A percentile compares a stretch with the other conserved stretches of the same genome.
Conservation (phyloP, 1,140 invertebrate genomes). For the Phortica variegata region DNA sequence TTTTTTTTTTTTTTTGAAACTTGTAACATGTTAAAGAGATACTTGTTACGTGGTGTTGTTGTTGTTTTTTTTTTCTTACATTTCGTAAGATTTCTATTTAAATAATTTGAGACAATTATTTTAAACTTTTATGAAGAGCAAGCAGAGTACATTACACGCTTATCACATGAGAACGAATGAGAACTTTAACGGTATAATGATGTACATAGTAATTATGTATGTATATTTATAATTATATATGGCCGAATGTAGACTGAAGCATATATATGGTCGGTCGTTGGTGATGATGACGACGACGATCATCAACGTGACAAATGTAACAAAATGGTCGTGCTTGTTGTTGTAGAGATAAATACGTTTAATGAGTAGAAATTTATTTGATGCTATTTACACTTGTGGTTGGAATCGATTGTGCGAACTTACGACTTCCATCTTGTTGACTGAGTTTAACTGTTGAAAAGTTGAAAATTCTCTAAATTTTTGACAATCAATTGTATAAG, state of each 20-base stretch:
- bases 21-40: too few species aligned
- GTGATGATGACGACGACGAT: constrained; percentile 8
- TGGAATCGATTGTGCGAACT: constrained; percentile 13
- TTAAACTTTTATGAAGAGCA: constrained; percentile 32
- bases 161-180: constrained; percentile 41
- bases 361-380: constrained; percentile 45
- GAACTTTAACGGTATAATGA: constrained; percentile 5
- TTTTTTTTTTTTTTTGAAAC: neutral
- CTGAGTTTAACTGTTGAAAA: constrained; percentile 10
- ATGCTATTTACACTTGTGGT: constrained; percentile 47
- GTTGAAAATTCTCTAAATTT: neutral
- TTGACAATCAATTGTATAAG: neutral
- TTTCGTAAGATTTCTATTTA: constrained; percentile 12
- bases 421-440: constrained; percentile 19
- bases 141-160: constrained; percentile 31
- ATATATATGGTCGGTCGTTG: constrained; percentile 21
- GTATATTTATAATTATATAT: constrained; percentile 5
- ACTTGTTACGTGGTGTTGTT: too few species aligned
- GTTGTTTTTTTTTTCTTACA: too few species aligned
- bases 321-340: constrained; percentile 6
- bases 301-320: neutral
- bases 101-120: constrained; percentile 20
- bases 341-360: constrained; percentile 42
- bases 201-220: constrained; percentile 9
- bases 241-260: constrained; percentile 5